Evolutionary conservation across 2,797 vertebrate species (phyloP).

Genomic region (Botia almorhae): DNA sequence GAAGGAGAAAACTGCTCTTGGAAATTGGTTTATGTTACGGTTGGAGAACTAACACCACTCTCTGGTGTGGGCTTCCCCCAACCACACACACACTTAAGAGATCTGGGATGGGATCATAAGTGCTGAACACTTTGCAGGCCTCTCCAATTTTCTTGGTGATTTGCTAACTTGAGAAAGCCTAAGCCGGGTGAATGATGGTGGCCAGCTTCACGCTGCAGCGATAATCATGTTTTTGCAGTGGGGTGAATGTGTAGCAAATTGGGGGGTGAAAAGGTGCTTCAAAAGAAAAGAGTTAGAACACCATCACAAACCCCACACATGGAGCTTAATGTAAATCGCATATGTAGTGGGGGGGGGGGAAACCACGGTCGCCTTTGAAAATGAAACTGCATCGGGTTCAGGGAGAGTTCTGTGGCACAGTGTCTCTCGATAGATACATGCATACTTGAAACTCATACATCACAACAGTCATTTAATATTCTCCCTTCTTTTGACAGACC

Average conservation of each 20-base stretch:
- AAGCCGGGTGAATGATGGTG: slow-evolving; percentile 77
- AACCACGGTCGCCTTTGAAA: slow-evolving; percentile 66
- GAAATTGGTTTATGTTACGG: slow-evolving; percentile 82
- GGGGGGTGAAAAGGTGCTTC: slow-evolving; percentile 69
- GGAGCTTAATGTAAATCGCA: slow-evolving; percentile 67
- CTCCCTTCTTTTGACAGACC: neutral
- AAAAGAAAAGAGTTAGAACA: slow-evolving; percentile 60
- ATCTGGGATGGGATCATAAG: slow-evolving; percentile 67
- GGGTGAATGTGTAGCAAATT: slow-evolving; percentile 74
- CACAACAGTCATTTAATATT: neutral
- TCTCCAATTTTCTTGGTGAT: slow-evolving; percentile 82
- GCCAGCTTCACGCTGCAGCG: slow-evolving; percentile 76
- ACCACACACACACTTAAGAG: slow-evolving; percentile 64
- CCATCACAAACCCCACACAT: slow-evolving; percentile 68
- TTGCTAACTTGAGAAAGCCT: slow-evolving; percentile 80
- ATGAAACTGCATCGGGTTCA: slow-evolving; percentile 58
- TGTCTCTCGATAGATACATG: slow-evolving; percentile 3
- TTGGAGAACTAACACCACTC: slow-evolving; percentile 71
- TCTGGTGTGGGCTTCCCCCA: slow-evolving; percentile 67
- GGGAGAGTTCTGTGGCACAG: slow-evolving; percentile 37
- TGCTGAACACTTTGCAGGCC: slow-evolving; percentile 80
- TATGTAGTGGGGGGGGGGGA: slow-evolving; percentile 58
- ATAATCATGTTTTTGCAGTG: slow-evolving; percentile 82
- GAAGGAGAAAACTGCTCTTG: slow-evolving; percentile 71
- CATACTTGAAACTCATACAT: neutral